phyloP scores from a whole-genome alignment of 2,888 invertebrate species.

The Nomada ferruginata region DNA sequence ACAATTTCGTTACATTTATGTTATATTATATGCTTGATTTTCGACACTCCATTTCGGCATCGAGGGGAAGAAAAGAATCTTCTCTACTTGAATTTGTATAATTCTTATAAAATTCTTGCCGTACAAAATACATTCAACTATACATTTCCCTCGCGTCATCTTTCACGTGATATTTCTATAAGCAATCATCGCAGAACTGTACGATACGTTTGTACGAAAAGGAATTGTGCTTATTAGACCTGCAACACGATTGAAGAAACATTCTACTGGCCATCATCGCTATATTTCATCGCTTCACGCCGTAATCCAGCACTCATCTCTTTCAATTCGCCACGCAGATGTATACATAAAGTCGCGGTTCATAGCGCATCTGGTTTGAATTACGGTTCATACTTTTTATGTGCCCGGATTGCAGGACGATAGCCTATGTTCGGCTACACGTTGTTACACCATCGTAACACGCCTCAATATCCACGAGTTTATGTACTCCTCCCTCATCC shows the following conservation, averaged over 20 bases:
- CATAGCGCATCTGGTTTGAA: conserved; percentile 71
- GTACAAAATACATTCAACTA: too few relatives aligned
- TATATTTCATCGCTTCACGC: conserved; percentile 5
- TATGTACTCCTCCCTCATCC: conserved; percentile 24
- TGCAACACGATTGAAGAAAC: not conserved
- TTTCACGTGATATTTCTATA: not conserved
- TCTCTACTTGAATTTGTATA: too few relatives aligned
- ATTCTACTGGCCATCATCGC: conserved; percentile 3
- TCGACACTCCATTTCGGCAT: too few relatives aligned
- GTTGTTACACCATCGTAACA: conserved; percentile 41
- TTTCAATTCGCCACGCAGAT: conserved; percentile 16
- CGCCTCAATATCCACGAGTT: conserved; percentile 34
- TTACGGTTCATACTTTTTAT: conserved; percentile 69
- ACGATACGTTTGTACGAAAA: not conserved
- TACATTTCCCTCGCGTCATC: too few relatives aligned
- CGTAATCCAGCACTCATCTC: not conserved
- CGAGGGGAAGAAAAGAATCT: too few relatives aligned
- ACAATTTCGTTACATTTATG: too few relatives aligned
- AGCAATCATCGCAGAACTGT: not conserved
- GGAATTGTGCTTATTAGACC: too few relatives aligned
- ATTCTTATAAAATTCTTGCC: too few relatives aligned
- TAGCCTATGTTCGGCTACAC: conserved; percentile 51
- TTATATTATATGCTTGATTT: too few relatives aligned
- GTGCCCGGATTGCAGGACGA: conserved; percentile 34
- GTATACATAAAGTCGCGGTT: conserved; percentile 60